Evolutionary conservation across 2,797 vertebrate genomes (phyloP).

Genomic region (Chaunax sp.): DNA sequence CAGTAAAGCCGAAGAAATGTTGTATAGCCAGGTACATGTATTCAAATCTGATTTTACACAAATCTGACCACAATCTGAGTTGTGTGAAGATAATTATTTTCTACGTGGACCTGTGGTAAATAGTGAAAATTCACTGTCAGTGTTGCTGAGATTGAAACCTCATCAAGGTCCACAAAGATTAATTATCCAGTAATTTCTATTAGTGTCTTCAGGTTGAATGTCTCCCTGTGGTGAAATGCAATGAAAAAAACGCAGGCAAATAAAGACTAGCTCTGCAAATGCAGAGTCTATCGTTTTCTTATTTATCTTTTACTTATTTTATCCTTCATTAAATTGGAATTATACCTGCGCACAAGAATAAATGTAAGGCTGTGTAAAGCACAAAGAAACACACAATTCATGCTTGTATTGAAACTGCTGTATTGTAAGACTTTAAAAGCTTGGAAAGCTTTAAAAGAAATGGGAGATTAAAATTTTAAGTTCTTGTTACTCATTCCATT

Average conservation of each 20-base stretch:
- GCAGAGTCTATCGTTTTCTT: background rate
- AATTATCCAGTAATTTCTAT: background rate
- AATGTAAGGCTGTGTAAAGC: too few species aligned
- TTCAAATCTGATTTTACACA: background rate
- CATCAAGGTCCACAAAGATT: background rate
- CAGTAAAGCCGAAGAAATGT: conserved; percentile 18
- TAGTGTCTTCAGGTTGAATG: background rate
- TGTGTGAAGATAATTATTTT: background rate
- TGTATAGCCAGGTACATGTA: background rate
- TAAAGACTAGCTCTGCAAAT: background rate
- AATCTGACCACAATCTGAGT: background rate
- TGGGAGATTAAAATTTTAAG: background rate
- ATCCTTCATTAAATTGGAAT: too few species aligned
- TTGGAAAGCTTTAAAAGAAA: background rate
- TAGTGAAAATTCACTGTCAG: background rate
- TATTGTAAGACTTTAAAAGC: too few species aligned
- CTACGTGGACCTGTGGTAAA: too few species aligned
- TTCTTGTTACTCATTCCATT: too few species aligned
- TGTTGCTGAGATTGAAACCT: background rate
- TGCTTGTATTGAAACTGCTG: background rate
- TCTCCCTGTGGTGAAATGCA: background rate
- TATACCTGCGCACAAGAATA: background rate
- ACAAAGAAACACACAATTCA: background rate
- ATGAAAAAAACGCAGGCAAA: too few species aligned
- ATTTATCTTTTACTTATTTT: background rate